phyloP scores from a whole-genome alignment of 2,113 vertebrate genomes.

The Hydropotes inermis region DNA sequence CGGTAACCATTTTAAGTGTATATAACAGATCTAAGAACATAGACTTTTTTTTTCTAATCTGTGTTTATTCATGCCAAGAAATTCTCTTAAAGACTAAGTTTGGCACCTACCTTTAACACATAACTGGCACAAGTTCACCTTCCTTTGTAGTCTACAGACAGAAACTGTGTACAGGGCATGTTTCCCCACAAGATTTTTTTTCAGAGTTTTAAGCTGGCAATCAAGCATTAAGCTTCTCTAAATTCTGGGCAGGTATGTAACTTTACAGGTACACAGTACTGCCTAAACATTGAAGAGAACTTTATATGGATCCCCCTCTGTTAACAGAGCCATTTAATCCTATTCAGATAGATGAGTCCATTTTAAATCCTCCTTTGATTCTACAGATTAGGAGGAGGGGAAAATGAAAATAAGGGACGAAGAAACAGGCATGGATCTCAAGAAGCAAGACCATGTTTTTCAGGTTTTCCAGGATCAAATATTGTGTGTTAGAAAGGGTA shows the following conservation, averaged over 20 bases:
- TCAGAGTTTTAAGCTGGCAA: constrained; percentile 9
- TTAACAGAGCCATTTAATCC: constrained; percentile 24
- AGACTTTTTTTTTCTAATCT: constrained; percentile 76
- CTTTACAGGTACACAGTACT: constrained; percentile 16
- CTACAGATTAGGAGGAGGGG: not conserved
- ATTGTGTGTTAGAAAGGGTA: not conserved
- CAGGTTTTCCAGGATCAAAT: not conserved
- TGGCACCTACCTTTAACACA: constrained; percentile 20
- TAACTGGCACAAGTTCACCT: not conserved
- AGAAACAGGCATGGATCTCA: not conserved
- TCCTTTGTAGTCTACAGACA: constrained; percentile 6
- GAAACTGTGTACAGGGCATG: not conserved
- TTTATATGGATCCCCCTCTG: not conserved
- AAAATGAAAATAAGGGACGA: not conserved
- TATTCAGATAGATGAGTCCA: not conserved
- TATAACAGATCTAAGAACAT: constrained; percentile 67
- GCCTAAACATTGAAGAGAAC: constrained; percentile 19
- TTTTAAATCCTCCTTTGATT: constrained; percentile 29
- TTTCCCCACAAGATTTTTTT: not conserved
- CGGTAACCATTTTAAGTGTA: constrained; percentile 73
- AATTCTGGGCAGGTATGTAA: constrained; percentile 29
- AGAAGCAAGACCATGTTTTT: not conserved
- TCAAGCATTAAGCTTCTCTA: constrained; percentile 17
- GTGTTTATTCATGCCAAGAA: constrained; percentile 69
- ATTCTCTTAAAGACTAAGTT: constrained; percentile 31